phyloP scores from a whole-genome alignment of 2,113 vertebrate species.

The Notothenia rossii region DNA sequence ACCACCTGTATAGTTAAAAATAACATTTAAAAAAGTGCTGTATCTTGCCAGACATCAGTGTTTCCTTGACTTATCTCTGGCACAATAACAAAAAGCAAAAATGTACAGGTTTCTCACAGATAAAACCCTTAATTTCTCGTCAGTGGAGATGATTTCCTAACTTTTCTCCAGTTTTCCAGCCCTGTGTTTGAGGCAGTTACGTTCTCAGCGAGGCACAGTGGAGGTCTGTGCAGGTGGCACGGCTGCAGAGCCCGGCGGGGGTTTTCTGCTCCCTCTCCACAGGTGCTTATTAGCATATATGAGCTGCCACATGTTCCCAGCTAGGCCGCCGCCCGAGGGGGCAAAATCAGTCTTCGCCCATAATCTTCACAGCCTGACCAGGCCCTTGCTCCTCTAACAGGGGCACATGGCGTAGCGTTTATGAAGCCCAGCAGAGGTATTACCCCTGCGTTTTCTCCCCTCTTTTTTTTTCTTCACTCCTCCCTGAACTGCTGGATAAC shows the following conservation, averaged over 20 bases:
- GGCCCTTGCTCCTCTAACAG: slow-evolving; percentile 70
- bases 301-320: slow-evolving; percentile 86
- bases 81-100: slow-evolving; percentile 21
- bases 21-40: neutral
- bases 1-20: slow-evolving; percentile 3
- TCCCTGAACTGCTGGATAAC: slow-evolving; percentile 66
- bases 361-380: slow-evolving; percentile 83
- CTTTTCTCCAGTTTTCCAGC: slow-evolving; percentile 17
- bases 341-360: slow-evolving; percentile 82
- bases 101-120: neutral
- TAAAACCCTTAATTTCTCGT: slow-evolving; percentile 2
- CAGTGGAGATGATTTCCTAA: slow-evolving; percentile 25
- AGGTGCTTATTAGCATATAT: slow-evolving; percentile 89
- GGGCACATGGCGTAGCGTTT: slow-evolving; percentile 72
- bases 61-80: neutral
- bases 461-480: slow-evolving; percentile 39
- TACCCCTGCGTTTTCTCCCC: slow-evolving; percentile 34
- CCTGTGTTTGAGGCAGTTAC: slow-evolving; percentile 35
- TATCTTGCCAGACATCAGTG: neutral
- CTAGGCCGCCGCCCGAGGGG: slow-evolving; percentile 77
- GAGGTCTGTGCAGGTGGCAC: slow-evolving; percentile 84
- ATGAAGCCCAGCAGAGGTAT: slow-evolving; percentile 66
- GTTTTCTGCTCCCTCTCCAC: slow-evolving; percentile 76
- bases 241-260: slow-evolving; percentile 74
- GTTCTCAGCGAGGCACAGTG: slow-evolving; percentile 71